Base-by-base conservation (phyloP, 2,888 invertebrate genomes). In the Temnothorax unifasciatus region DNA sequence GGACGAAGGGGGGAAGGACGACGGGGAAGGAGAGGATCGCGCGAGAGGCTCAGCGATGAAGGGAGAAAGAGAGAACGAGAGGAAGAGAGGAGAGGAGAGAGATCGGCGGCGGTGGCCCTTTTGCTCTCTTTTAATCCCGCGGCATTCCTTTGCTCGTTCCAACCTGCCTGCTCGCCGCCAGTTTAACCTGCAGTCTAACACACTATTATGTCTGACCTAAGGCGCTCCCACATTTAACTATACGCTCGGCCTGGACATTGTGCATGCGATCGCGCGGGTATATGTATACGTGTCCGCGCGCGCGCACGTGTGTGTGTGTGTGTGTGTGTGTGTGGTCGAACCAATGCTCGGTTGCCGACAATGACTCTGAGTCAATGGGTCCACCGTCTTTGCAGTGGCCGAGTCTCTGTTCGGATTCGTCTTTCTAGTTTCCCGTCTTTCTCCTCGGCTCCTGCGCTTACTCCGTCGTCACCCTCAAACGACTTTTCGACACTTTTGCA, bases 191-290 rank as follows among this genome's bases (percentile, higher is more conserved):
- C 91, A 92, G 92, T 90, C 92, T 90, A 92, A 91, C 92, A 92
- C 92, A 92, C 93, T 91, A 92, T 93, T 93, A 93, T 91, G 93
- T 91, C 93, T 91, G 93, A 93, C 93, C 93, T 87, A 90, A 91
- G 92, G 92, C 93, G 93, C 92, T 93, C 91, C 93, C 89, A 93
- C 93, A 91, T 93, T 92, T 92, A 93, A 93, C 92, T 92, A 91
- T 89, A 88, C 86, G 88, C 86, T 86, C 86, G 85, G 83, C 69
- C 66, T 50, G 83, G 83, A 86, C 85, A 69, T 73, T 74, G 57
- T 29, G 11, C 52, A 38, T 76, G 50, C 38, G n/a, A 34, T 44
- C 66, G 34, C 63, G 18, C 77, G 34, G 57, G 41, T 34, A 29
- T 61, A 34, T 59, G 41, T 25, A 11, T 34, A 69, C 18, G 47